Base-by-base conservation (phyloP, 1,140 invertebrate species). In the Odontomachus brunneus region DNA sequence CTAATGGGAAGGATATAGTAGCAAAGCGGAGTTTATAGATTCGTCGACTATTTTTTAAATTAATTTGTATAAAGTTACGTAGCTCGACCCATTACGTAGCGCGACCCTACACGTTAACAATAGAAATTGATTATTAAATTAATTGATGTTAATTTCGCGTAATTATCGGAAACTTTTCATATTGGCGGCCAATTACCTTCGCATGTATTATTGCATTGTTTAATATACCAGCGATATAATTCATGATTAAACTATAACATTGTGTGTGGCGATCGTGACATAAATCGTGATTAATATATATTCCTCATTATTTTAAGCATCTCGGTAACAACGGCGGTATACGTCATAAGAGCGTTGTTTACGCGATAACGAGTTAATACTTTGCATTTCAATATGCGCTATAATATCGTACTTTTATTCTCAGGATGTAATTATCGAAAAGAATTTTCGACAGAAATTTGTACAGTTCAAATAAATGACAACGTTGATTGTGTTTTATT, bases 81-180 rank as follows among this genome's bases (percentile, higher is more conserved):
- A 59, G 17, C 2, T 38, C 4, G 60, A 0, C 62, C 26, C 22
- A 67, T 69, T 26, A 38, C 53, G 7, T n/a, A n/a, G n/a, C n/a
- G n/a, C n/a, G n/a, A n/a, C n/a, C n/a, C 19, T 26, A 33, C 5
- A 17, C 51, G 51, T 33, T 29, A 76, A 76, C 29, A 22, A 66
- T 24, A 33, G 29, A 55, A 33, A 48, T 60, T n/a, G 17, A 26
- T 55, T 29, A 24, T 49, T 26, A 51, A 69, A 69, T 51, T 69
- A 24, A 76, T 76, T 76, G 1, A 12, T 38, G 29, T 38, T 55
- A 66, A 53, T 66, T 60, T 57, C 33, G 24, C 44, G n/a, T 62
- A 60, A 74, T 60, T 44, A 59, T 11, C 17, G 22, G 9, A 73
- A 60, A 33, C 9, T 55, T 76, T 75, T 26, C 29, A 38, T 65